Conservation (phyloP, 2,888 invertebrate species). For the Eupithecia centaureata region DNA sequence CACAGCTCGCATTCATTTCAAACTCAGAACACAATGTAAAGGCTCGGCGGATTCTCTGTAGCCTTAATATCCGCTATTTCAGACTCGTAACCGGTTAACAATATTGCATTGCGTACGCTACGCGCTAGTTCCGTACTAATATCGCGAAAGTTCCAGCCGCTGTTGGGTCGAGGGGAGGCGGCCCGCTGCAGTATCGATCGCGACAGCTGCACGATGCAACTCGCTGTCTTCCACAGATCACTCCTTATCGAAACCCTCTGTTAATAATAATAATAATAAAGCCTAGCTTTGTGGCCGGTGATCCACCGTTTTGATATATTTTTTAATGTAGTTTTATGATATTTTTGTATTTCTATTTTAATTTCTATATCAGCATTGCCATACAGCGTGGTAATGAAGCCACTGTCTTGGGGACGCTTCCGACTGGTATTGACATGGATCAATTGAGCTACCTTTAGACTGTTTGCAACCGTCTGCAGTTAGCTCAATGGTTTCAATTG, state of each 20-base stretch:
- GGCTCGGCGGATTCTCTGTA: constrained; percentile 69
- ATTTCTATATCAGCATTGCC: too few relatives aligned
- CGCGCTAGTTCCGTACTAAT: constrained; percentile 83
- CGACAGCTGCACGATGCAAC: constrained; percentile 78
- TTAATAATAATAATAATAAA: too few relatives aligned
- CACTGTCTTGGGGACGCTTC: too few relatives aligned
- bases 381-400: too few relatives aligned
- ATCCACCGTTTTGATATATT: too few relatives aligned
- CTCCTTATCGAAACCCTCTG: constrained; percentile 73
- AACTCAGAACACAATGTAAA: constrained; percentile 74
- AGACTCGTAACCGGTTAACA: constrained; percentile 82
- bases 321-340: too few relatives aligned
- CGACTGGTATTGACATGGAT: too few relatives aligned
- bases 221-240: constrained; percentile 83
- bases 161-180: constrained; percentile 56
- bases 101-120: constrained; percentile 83
- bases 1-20: constrained; percentile 72
- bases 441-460: too few relatives aligned
- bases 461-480: too few relatives aligned
- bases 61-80: constrained; percentile 83
- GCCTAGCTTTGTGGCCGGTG: too few relatives aligned
- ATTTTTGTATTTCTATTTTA: too few relatives aligned
- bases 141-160: constrained; percentile 82
- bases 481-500: too few relatives aligned
- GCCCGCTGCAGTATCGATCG: constrained; percentile 80